Evolutionary conservation across 2,888 invertebrate genomes (phyloP), one percentile per base, ranked within the genome.

Genomic region (Exephanes ischioxanthus): DNA sequence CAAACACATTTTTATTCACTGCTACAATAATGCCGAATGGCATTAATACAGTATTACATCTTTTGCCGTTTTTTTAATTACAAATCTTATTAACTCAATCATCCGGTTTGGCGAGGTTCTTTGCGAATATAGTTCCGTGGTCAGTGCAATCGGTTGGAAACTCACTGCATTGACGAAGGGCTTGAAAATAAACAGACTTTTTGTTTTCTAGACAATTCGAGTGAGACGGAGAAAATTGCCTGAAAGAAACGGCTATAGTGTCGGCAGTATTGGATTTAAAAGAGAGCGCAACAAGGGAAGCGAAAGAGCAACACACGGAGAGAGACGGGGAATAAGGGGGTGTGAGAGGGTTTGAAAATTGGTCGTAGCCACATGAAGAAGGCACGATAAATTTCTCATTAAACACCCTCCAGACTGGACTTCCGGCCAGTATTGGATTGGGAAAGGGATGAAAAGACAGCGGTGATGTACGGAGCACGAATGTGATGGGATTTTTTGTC

Each of bases 341-440:
- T 83, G 86, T 86, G 80, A 87, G 79, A 83, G 86, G 53, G 67
- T 61, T 82, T 83, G 83, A 82, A 89, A 89, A 91, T 89, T 89
- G 89, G 85, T 84, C 63, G 83, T 53, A 87, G 87, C 89, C 88
- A 79, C 82, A 78, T 76, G 80, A 77, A 76, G 83, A 85, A 80
- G 61, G 75, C 83, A 80, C 88, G 88, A 92, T 92, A 89, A 90
- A 91, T 91, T 91, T 88, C 83, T 86, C 88, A 89, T 91, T 90
- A 89, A 89, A 89, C 87, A 84, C 80, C 75, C 80, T 72, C 85
- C 73, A 73, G 73, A 63, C 66, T 70, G 80, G 81, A 86, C 71
- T 87, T 76, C 81, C 86, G 73, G 76, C 37, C 55, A 53, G 71
- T 77, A 83, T 83, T 85, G 76, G 80, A 83, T 85, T 83, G 79